Evolutionary conservation across 2,113 vertebrate species (phyloP).

Genomic region (Syngnathus typhle): DNA sequence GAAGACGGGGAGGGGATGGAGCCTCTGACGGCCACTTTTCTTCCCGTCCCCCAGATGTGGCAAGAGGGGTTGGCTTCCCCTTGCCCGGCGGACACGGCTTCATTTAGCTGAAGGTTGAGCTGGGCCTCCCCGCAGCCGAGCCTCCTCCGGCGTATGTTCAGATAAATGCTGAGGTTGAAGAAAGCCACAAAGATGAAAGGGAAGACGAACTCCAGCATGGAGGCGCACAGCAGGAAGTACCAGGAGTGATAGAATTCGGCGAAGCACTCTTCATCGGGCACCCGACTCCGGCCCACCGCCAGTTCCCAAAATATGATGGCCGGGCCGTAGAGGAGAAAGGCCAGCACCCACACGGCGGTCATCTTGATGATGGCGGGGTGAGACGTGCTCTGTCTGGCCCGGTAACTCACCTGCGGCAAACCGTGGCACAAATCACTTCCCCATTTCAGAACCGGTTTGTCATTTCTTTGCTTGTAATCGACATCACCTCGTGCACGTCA

Average conservation of each 20-base stretch:
- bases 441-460: too few relatives aligned
- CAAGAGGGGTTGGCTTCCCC: conserved; percentile 50
- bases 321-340: conserved; percentile 82
- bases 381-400: conserved; percentile 65
- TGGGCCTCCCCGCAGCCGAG: conserved; percentile 45
- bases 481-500: conserved; percentile 7
- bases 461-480: too few relatives aligned
- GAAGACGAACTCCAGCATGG: conserved; percentile 73
- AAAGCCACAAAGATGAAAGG: conserved; percentile 76
- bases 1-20: conserved; percentile 55
- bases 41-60: conserved; percentile 45
- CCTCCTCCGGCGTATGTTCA: conserved; percentile 74
- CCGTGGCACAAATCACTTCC: conserved; percentile 13
- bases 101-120: conserved; percentile 39
- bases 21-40: conserved; percentile 50
- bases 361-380: conserved; percentile 74
- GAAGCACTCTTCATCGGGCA: conserved; percentile 72
- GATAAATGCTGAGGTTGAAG: conserved; percentile 86
- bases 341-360: conserved; percentile 77
- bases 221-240: conserved; percentile 77
- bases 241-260: conserved; percentile 78
- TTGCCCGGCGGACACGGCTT: conserved; percentile 33
- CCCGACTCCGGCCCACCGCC: conserved; percentile 59
- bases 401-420: conserved; percentile 67
- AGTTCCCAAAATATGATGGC: conserved; percentile 78